A percentile compares a stretch with the other conserved stretches of the same genome.
Conservation (phyloP, 2,797 vertebrate genomes). For the Eupleurogrammus muticus region DNA sequence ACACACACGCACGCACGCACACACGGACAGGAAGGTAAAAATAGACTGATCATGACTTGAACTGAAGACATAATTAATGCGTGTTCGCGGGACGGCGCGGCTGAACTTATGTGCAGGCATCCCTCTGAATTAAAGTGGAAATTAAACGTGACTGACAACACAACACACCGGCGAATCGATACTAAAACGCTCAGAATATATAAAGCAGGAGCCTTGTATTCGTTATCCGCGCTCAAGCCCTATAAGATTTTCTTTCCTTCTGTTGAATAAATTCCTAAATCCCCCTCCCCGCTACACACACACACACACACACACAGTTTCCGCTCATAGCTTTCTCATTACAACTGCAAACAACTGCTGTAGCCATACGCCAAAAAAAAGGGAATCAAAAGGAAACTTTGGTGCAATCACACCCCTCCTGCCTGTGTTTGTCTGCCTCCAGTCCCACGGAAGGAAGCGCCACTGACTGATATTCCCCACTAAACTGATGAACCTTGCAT, state of each 20-base stretch:
- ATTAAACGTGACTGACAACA: slow-evolving; percentile 64
- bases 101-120: slow-evolving; percentile 44
- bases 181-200: slow-evolving; percentile 36
- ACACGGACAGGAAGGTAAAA: slow-evolving; percentile 67
- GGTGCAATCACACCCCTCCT: slow-evolving; percentile 42
- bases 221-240: slow-evolving; percentile 17
- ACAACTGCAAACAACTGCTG: slow-evolving; percentile 31
- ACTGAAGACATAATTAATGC: slow-evolving; percentile 80
- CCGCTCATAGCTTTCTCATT: not conserved
- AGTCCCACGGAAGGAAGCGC: slow-evolving; percentile 68
- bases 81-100: slow-evolving; percentile 52
- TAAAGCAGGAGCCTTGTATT: slow-evolving; percentile 31
- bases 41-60: slow-evolving; percentile 75
- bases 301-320: too few species aligned
- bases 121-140: slow-evolving; percentile 59
- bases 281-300: too few species aligned
- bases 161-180: slow-evolving; percentile 32
- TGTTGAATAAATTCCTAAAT: slow-evolving; percentile 7
- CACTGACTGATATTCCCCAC: slow-evolving; percentile 76
- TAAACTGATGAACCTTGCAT: slow-evolving; percentile 87
- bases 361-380: slow-evolving; percentile 21
- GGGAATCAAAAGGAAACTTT: slow-evolving; percentile 25
- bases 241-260: slow-evolving; percentile 9
- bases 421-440: slow-evolving; percentile 75
- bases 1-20: not conserved